A percentile compares a stretch with the other conserved stretches of the same genome.
Evolutionary conservation across 2,797 vertebrate genomes (phyloP).

Genomic region (Pampus argenteus): DNA sequence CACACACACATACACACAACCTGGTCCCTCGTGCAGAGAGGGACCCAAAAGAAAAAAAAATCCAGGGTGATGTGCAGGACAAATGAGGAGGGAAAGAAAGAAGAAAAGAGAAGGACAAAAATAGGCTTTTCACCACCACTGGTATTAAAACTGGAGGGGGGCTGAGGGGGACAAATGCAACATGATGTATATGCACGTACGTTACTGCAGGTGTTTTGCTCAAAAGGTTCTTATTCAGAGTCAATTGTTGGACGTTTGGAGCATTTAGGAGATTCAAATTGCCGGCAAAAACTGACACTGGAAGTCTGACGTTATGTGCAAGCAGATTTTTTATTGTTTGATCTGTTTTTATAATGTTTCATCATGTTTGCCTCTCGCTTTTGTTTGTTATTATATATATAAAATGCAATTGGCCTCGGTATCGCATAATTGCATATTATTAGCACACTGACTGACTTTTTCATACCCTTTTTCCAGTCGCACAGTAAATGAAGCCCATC

Average conservation of each 20-base stretch:
- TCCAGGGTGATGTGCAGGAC: constrained; percentile 70
- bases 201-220: constrained; percentile 58
- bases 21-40: constrained; percentile 35
- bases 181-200: constrained; percentile 42
- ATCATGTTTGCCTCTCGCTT: too few species aligned
- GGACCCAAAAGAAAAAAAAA: constrained; percentile 63
- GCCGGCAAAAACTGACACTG: not conserved
- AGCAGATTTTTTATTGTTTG: not conserved
- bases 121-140: constrained; percentile 63
- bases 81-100: constrained; percentile 69
- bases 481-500: constrained; percentile 4
- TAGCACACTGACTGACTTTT: not conserved
- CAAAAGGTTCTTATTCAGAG: constrained; percentile 30
- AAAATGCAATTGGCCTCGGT: not conserved
- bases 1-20: constrained; percentile 25
- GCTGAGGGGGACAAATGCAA: constrained; percentile 31
- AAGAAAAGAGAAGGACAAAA: constrained; percentile 58
- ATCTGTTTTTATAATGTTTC: too few species aligned
- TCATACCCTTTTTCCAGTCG: not conserved
- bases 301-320: not conserved
- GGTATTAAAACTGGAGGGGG: constrained; percentile 51
- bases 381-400: too few species aligned
- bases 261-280: not conserved
- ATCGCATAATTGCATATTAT: not conserved
- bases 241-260: constrained; percentile 20